Evolutionary conservation across 2,888 invertebrate genomes (phyloP), one percentile per base, ranked within the genome.

Genomic region (Tenthredo mesomela): DNA sequence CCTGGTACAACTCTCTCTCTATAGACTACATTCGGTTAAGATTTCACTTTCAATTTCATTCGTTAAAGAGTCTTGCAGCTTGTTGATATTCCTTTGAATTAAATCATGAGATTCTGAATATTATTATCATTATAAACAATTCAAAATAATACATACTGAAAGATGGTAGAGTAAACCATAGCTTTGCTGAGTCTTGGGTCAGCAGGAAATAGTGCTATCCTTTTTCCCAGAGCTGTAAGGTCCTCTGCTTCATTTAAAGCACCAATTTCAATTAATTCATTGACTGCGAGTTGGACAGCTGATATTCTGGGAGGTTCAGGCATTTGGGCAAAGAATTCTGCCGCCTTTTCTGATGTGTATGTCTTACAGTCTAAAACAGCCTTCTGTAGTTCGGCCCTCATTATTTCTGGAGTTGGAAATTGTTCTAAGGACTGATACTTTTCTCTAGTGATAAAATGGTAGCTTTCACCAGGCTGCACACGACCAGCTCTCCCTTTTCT

Each of bases 401-500:
- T 91, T 88, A 96, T 95, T 92, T 96, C 96, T 0, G 96, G 96
- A 1, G 94, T 92, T 0, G 95, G 94, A 91, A 95, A 95, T 0
- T 93, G 88, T 0, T 89, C 88, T 86, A 96, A 94, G 12, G 94
- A 90, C 0, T 93, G 88, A 89, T 94, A 95, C 85, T 94, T 94
- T 0, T 94, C 91, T 88, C 93, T 92, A 0, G 95, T 90, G 47
- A 93, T 90, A 12, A 94, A 89, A 88, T 95, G 95, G 87, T 93
- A 95, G 89, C 94, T 93, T 90, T 95, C 94, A 89, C 96, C 96
- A 15, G 96, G 93, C 86, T 94, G 94, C 0, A 96, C 95, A 84
- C 96, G 93, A 0, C 97, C 97, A 5, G 97, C 96, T 65, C 97
- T 93, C 0, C 96, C 97, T 78, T 94, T 94, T 9, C 97, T 92